Evolutionary conservation across 30 jellyfish, hydroid and myxozoan species (phyloP), one percentile per base, ranked within the genome.

Genomic region (Pelagia noctiluca): DNA sequence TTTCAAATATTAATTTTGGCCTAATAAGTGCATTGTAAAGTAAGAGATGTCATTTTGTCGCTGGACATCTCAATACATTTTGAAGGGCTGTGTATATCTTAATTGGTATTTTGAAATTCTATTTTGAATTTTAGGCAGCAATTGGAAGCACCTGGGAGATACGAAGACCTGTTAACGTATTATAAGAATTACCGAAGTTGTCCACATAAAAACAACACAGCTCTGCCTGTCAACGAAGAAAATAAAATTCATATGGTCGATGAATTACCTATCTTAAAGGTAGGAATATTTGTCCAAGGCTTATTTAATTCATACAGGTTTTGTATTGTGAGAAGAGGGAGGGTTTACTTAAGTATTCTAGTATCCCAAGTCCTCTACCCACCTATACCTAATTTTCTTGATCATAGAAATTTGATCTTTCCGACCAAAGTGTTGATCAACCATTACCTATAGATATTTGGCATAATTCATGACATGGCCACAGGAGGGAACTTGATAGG

Each of bases 201-300:
- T 49, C 97, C 97, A 25, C 83, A 73, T 3, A 96, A 78, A 36
- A 95, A 95, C 83, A 95, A 95, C 38, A 47, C 97, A 23, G 2
- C 21, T 26, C 62, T 50, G n/a, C 23, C 28, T 19, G 64, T 74
- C 38, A 36, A 50, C 63, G 50, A 76, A 36, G 24, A 68, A 36
- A 64, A 50, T 22, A 3, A 23, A 8, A 28, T 89, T 0, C 88
- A 30, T 24, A 30, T 73, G 19, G 50, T 84, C 8, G 97, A 90
- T 31, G 97, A 90, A 13, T 66, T 90, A 29, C 88, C 95, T 19
- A 78, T 90, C 1, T 77, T 90, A 75, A 90, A 90, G 95, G 97
- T 90, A 63, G 50, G 38, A 25, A 1, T 53, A 2, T 1, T 21
- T 10, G 4, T 10, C 8, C 28, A 8, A 63, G 11, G 10, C 2